Conservation (phyloP, 2,888 invertebrate genomes). For the Caenorhabditis sp. region DNA sequence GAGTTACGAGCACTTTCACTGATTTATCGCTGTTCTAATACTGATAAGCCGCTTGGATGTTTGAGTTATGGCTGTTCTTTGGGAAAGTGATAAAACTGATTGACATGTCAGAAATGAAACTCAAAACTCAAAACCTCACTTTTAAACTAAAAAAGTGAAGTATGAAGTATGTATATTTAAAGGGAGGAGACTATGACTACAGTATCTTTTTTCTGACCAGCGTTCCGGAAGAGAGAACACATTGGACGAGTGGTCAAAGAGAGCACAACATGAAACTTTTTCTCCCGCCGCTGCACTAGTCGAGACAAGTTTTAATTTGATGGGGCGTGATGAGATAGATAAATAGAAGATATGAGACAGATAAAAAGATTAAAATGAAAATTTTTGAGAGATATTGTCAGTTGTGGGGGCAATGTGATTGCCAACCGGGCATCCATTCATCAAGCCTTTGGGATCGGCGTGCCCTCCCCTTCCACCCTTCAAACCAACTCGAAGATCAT, state of each 20-base stretch:
- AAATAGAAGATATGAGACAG: slow-evolving; percentile 14
- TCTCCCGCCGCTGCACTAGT: background rate
- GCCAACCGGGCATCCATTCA: slow-evolving; percentile 35
- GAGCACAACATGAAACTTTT: no score
- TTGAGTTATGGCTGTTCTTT: slow-evolving; percentile 56
- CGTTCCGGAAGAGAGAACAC: slow-evolving; percentile 44
- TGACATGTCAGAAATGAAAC: background rate
- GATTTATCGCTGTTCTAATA: background rate
- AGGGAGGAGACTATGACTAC: slow-evolving; percentile 20
- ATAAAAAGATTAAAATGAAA: slow-evolving; percentile 45
- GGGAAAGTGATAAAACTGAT: background rate
- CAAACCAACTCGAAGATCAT: slow-evolving; percentile 52
- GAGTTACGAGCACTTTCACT: slow-evolving; percentile 1
- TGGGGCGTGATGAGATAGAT: slow-evolving; percentile 25
- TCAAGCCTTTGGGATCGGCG: slow-evolving; percentile 37
- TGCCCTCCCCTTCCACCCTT: slow-evolving; percentile 15
- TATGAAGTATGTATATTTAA: slow-evolving; percentile 40
- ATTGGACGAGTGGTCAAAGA: no score
- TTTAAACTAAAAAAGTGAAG: slow-evolving; percentile 22
- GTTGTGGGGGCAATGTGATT: slow-evolving; percentile 40
- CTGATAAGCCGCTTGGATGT: slow-evolving; percentile 49
- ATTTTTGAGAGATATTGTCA: slow-evolving; percentile 62
- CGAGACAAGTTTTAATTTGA: slow-evolving; percentile 54
- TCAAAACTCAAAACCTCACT: background rate
- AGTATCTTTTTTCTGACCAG: slow-evolving; percentile 10